Percentiles rank a stretch among this genome's conserved stretches.
These are phyloP conservation scores for Notiomystis cincta DNA, from an alignment of 2,113 vertebrate species.

Conservation along the genomic window DNA sequence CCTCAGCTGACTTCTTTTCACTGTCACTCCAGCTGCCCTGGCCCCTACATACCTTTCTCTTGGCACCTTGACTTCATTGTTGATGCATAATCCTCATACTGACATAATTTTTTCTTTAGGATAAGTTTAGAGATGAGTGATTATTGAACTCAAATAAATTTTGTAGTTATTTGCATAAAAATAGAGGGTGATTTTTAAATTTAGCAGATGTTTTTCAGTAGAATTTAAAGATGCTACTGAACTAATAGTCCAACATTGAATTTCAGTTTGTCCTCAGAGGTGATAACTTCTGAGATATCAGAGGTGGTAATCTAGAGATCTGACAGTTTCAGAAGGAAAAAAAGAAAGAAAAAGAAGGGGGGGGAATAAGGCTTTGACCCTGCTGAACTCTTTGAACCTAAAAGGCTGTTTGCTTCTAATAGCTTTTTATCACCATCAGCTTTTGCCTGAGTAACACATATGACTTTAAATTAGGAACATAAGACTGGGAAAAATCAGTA, in stretches of 20 bases:
- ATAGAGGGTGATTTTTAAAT: neutral
- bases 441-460: neutral
- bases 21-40: neutral
- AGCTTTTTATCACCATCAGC: neutral
- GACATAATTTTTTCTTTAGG: neutral
- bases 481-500: neutral
- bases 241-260: neutral
- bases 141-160: neutral
- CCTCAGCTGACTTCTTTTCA: neutral
- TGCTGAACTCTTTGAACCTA: neutral
- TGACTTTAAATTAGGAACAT: neutral
- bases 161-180: neutral
- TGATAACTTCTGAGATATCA: neutral
- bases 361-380: neutral
- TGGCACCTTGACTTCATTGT: neutral
- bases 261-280: neutral
- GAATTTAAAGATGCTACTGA: neutral
- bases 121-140: neutral
- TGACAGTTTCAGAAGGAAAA: neutral
- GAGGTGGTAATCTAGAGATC: neutral
- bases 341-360: neutral
- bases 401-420: neutral
- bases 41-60: accelerated
- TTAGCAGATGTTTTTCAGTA: neutral
- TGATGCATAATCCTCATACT: neutral